Conservation (phyloP, 2,797 vertebrate species). For the Amblyraja radiata region DNA sequence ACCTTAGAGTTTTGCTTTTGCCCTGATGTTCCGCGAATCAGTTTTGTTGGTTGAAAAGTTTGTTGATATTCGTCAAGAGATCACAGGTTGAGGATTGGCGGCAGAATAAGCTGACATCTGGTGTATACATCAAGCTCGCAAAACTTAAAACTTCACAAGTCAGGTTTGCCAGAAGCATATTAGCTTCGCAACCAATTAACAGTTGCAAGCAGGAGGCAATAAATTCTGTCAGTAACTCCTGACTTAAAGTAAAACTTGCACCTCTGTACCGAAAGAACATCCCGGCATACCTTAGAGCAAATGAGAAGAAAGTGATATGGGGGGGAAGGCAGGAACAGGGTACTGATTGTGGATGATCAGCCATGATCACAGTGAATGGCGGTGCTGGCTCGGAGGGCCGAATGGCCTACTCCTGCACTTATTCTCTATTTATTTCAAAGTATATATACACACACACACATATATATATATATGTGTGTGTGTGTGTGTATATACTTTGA, state of each 20-base stretch:
- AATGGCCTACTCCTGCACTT: too few species aligned
- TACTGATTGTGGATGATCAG: too few species aligned
- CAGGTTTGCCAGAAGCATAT: conserved; percentile 5
- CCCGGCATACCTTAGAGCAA: too few species aligned
- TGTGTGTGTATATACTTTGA: too few species aligned
- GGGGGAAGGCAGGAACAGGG: too few species aligned
- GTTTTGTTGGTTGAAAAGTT: not conserved
- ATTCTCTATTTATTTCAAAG: too few species aligned
- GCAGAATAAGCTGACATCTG: not conserved
- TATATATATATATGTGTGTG: too few species aligned
- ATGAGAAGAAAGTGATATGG: too few species aligned
- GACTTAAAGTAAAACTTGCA: not conserved
- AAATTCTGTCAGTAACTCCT: not conserved
- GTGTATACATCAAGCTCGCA: not conserved
- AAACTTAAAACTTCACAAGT: not conserved
- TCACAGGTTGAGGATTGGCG: not conserved
- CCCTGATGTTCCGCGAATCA: not conserved
- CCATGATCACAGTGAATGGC: too few species aligned
- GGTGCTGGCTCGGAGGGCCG: too few species aligned
- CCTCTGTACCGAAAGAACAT: not conserved
- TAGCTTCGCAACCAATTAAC: not conserved
- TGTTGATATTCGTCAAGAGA: not conserved
- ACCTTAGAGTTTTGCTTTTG: not conserved
- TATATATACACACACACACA: too few species aligned
- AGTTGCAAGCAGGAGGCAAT: not conserved